Evolutionary conservation across 2,797 vertebrate species (phyloP).

Genomic region (Dryobates pubescens): DNA sequence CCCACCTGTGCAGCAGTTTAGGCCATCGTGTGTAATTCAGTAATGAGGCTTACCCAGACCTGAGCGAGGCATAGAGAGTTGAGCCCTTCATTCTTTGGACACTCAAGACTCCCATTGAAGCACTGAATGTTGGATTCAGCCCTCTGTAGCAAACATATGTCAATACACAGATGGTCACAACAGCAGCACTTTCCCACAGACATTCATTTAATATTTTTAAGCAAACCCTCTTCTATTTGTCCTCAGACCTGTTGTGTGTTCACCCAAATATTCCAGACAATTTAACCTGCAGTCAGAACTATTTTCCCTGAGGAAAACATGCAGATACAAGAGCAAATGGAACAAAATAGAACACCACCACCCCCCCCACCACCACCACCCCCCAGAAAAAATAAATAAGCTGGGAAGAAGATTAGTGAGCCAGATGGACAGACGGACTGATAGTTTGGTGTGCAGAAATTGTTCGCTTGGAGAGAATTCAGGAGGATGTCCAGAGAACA

Average conservation of each 20-base stretch:
- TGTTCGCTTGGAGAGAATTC: not conserved
- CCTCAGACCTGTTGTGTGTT: slow-evolving; percentile 28
- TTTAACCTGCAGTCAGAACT: slow-evolving; percentile 37
- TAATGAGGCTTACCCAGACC: not conserved
- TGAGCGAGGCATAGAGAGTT: not conserved
- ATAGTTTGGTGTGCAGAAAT: slow-evolving; percentile 22
- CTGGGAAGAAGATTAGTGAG: slow-evolving; percentile 11
- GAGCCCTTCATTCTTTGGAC: not conserved
- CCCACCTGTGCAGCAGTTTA: not conserved
- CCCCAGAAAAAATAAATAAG: not conserved
- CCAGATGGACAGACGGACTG: slow-evolving; percentile 54
- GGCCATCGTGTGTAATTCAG: not conserved
- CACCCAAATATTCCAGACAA: slow-evolving; percentile 37
- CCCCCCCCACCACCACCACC: too few species aligned
- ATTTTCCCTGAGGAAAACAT: not conserved
- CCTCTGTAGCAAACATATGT: slow-evolving; percentile 42
- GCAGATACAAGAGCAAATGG: not conserved
- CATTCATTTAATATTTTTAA: not conserved
- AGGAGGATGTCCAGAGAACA: not conserved
- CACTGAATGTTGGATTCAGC: not conserved
- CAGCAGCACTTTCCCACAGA: slow-evolving; percentile 50
- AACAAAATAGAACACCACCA: not conserved
- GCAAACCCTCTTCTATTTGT: slow-evolving; percentile 10
- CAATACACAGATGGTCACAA: slow-evolving; percentile 48
- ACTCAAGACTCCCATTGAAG: not conserved